A percentile compares a stretch with the other conserved stretches of the same genome.
Conservation (phyloP, 1,140 invertebrate genomes). For the Cyclargus thomasi region DNA sequence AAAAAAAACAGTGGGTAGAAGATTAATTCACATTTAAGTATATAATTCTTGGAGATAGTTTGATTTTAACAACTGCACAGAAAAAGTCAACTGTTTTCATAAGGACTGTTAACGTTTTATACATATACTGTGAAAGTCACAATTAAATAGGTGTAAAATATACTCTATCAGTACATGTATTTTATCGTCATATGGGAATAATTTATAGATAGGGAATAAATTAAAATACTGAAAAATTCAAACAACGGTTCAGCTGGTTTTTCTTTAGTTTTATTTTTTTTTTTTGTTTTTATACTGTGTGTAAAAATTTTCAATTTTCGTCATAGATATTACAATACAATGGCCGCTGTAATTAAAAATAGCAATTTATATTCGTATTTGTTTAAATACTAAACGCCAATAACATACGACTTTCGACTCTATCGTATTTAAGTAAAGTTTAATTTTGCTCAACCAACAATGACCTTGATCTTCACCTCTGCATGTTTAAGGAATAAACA, state of each 20-base stretch:
- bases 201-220: too few relatives aligned
- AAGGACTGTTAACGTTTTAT: too few relatives aligned
- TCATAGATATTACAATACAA: not conserved
- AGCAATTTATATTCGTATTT: not conserved
- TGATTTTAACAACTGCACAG: too few relatives aligned
- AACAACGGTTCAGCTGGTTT: not conserved
- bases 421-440: not conserved
- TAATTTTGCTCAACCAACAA: not conserved
- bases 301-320: not conserved
- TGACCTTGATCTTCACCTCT: conserved; percentile 2
- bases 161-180: too few relatives aligned
- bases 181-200: too few relatives aligned
- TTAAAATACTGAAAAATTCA: too few relatives aligned
- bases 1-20: too few relatives aligned
- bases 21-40: too few relatives aligned
- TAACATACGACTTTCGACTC: not conserved
- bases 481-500: not conserved
- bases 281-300: not conserved
- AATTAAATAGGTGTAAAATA: too few relatives aligned
- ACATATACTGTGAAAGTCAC: too few relatives aligned
- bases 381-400: not conserved
- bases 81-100: too few relatives aligned
- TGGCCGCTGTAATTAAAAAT: not conserved
- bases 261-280: not conserved
- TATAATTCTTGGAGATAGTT: too few relatives aligned